Conservation (phyloP, 2,113 vertebrate genomes). For the Gymnogyps californianus region DNA sequence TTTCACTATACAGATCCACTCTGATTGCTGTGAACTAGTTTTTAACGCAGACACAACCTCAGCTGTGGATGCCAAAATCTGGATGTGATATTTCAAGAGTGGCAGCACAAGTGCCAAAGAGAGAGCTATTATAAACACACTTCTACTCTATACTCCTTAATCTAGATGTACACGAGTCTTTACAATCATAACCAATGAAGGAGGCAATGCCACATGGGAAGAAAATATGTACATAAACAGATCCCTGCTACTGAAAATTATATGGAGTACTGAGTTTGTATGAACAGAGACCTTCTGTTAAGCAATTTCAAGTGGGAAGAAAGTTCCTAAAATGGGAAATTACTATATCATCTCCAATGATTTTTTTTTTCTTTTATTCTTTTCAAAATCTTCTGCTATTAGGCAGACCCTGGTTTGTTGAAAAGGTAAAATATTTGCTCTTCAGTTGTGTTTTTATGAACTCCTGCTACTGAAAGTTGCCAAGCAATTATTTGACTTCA, state of each 20-base stretch:
- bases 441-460: constrained; percentile 9
- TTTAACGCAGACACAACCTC: constrained; percentile 37
- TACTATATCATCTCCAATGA: neutral
- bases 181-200: constrained; percentile 11
- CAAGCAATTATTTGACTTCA: constrained; percentile 52
- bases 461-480: constrained; percentile 9
- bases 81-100: constrained; percentile 41
- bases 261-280: constrained; percentile 4
- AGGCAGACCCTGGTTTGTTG: neutral
- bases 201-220: constrained; percentile 26
- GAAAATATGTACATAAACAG: constrained; percentile 47
- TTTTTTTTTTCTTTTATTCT: neutral
- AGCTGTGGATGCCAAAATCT: constrained; percentile 8
- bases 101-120: constrained; percentile 36
- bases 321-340: constrained; percentile 21
- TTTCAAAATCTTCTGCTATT: neutral
- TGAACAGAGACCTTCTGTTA: constrained; percentile 45
- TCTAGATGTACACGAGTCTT: constrained; percentile 9
- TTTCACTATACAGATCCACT: neutral
- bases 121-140: constrained; percentile 23
- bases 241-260: constrained; percentile 39
- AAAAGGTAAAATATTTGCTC: neutral
- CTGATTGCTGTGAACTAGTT: constrained; percentile 4
- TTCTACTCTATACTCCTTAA: constrained; percentile 19
- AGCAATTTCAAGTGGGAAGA: constrained; percentile 39